Conservation (phyloP, 1,140 invertebrate genomes). For the Proctacanthus coquilletti region DNA sequence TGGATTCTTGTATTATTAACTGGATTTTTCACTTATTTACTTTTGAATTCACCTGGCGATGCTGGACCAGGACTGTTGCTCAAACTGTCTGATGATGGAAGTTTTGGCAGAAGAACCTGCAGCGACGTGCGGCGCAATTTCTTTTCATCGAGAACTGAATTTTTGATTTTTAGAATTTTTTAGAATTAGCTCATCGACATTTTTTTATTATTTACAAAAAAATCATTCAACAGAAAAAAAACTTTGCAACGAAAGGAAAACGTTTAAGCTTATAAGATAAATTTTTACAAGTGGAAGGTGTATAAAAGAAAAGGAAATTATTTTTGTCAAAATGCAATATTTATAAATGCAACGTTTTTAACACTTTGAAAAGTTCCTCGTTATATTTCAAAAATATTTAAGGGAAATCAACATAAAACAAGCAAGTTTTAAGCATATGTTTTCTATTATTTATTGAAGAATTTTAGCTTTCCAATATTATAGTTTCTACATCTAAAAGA, state of each 20-base stretch:
- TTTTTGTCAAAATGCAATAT: no score
- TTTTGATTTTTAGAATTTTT: neutral
- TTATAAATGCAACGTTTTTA: no score
- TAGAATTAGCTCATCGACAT: neutral
- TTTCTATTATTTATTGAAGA: no score
- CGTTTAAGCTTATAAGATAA: neutral
- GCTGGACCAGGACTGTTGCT: conserved; percentile 35
- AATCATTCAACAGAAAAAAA: neutral
- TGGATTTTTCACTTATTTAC: neutral
- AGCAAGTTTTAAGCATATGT: no score
- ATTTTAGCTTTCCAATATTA: no score
- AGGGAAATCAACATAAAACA: no score
- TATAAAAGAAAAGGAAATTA: no score
- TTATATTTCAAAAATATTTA: no score
- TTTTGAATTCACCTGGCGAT: conserved; percentile 31
- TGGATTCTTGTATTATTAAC: neutral
- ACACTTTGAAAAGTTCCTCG: no score
- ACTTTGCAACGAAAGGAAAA: neutral
- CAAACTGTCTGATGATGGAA: conserved; percentile 35
- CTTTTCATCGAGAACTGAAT: neutral
- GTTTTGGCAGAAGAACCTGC: conserved; percentile 32
- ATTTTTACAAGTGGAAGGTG: no score
- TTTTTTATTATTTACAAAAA: neutral
- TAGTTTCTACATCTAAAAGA: no score
- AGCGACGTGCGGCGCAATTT: conserved; percentile 23